Base-by-base conservation (phyloP, 2,113 vertebrate species). In the Chloropsis cyanopogon region DNA sequence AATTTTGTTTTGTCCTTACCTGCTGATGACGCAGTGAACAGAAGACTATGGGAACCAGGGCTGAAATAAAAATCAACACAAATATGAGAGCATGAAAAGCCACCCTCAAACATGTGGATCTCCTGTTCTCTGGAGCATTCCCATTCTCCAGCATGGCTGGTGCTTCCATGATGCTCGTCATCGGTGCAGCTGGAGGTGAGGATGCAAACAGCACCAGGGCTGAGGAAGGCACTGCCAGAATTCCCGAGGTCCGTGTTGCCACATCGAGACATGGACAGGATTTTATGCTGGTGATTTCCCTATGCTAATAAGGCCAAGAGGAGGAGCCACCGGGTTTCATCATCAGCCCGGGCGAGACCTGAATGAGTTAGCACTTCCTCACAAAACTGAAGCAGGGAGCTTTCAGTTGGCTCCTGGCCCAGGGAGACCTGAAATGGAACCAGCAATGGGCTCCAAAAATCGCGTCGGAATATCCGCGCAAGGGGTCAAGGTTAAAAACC, bases 1-100 rank as follows among this genome's bases (percentile, higher is more conserved):
- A 83, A 42, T 71, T 94, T 66, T 86, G 42, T 13, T 41, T 85
- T 94, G 28, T 91, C 37, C 96, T 97, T 96, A 97, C 96, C 96
- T 95, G 92, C 12, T 73, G 72, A 17, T 80, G 63, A 22, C 28
- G 39, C 53, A 60, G 33, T 39, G 69, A 63, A 57, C 56, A 95
- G 92, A 90, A 59, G 71, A 26, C 1, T 37, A 64, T 6, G 56
- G 50, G 22, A 88, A 44, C 12, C 68, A 95, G 23, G 25, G 18
- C 14, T 68, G 73, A 77, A 83, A 49, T 28, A 5, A 81, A 6
- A 24, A 49, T 14, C 16, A 59, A 25, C 76, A 21, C 39, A 33
- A 70, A 59, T 28, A 90, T 1, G 41, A 12, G 52, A 50, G 11
- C 17, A 20, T 28, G 63, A 47, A 79, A 47, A 93, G 50, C 37